Percentiles rank a stretch among this genome's conserved stretches.
Conservation (phyloP, 2,797 vertebrate genomes). For the Trichosurus vulpecula region DNA sequence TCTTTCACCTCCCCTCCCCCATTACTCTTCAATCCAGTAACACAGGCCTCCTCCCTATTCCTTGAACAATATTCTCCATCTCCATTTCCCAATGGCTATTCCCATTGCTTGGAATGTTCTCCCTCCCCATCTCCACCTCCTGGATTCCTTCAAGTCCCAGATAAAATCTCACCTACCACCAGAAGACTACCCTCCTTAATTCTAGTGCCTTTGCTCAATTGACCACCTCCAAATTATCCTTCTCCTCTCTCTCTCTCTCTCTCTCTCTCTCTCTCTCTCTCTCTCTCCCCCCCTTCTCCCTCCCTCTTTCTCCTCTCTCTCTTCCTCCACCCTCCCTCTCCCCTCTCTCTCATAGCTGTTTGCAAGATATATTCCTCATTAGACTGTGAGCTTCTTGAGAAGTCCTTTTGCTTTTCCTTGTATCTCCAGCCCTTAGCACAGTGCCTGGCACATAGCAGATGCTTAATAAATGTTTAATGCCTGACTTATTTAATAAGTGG, state of each 20-base stretch:
- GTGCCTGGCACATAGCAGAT: background rate
- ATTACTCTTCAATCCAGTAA: background rate
- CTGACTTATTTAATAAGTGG: background rate
- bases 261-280: background rate
- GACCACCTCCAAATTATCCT: background rate
- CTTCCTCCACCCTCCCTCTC: too few relatives aligned
- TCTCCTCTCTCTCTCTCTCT: background rate
- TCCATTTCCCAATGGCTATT: background rate
- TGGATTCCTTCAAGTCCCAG: background rate
- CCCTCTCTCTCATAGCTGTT: background rate
- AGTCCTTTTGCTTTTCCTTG: background rate
- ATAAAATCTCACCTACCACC: background rate
- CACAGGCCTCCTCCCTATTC: background rate
- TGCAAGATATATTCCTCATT: background rate
- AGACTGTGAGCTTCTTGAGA: background rate
- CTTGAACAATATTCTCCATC: background rate
- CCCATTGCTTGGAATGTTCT: background rate
- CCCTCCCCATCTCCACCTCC: background rate
- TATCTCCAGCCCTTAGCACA: background rate
- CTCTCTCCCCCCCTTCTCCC: background rate
- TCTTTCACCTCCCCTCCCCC: background rate
- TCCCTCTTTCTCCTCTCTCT: background rate
- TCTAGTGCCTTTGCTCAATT: background rate
- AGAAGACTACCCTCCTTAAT: background rate
- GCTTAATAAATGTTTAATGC: background rate